Evolutionary conservation across 2,113 vertebrate species (phyloP), one percentile per base, ranked within the genome.

Genomic region (Gracilinanus agilis): DNA sequence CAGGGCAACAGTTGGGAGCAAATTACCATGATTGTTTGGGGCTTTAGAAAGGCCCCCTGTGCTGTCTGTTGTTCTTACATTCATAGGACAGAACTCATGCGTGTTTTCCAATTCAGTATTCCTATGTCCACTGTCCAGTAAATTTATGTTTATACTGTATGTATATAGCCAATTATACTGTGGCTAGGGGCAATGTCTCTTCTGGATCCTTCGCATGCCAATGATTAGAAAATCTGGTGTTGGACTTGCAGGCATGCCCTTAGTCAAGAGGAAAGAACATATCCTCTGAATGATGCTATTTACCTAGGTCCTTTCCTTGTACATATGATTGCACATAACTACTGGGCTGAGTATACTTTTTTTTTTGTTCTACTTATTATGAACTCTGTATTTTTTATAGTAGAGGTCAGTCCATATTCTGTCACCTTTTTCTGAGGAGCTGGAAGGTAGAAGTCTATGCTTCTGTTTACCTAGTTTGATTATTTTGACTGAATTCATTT

Each of bases 11-110:
- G 95, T 96, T 96, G 97, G 97, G 96, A 97, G 96, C 88, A 96
- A 98, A 97, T 97, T 97, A 96, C 90, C 90, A 92, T 97, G 97
- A 97, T 98, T 98, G 96, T 97, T 92, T 95, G 58, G 97, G 96
- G 94, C 94, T 97, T 96, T 97, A 75, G 94, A 96, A 97, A 96
- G 67, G 88, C 92, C 58, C 90, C 95, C 93, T 89, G 94, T 67
- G 94, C 96, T 96, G 96, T 95, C 95, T 96, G 94, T 97, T 97
- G 94, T 97, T 97, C 97, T 97, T 97, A 94, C 93, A 96, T 56
- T 96, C 55, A 95, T 93, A 54, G 75, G 94, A 29, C 40, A 96
- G 94, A 93, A 95, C 94, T 95, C 95, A 95, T 95, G 97, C 75
- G 91, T 97, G 75, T 94, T 98, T 97, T 24, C 53, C 92, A 58